These are phyloP conservation scores for Eulemur macaco DNA, from an alignment of 2,113 vertebrate genomes.

Conservation along the genomic window DNA sequence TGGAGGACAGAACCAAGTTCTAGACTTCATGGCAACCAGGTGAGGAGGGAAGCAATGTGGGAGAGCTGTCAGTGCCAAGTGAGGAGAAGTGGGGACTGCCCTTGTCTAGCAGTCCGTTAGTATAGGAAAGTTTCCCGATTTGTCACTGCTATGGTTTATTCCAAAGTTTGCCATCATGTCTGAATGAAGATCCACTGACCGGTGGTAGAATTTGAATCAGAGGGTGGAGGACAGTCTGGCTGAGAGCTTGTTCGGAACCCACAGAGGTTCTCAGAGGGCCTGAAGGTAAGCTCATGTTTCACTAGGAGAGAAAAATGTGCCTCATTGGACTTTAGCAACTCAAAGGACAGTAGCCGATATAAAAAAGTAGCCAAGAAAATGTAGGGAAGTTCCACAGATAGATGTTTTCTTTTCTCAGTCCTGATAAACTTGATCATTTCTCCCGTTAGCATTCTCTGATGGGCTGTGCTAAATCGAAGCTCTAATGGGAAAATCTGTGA, in stretches of 20 bases:
- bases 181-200: not conserved
- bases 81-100: not conserved
- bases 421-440: not conserved
- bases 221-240: not conserved
- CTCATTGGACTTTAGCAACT: not conserved
- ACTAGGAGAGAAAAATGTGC: not conserved
- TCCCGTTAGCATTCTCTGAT: not conserved
- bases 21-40: not conserved
- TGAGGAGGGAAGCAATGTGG: not conserved
- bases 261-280: not conserved
- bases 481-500: not conserved
- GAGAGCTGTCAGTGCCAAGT: not conserved
- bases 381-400: not conserved
- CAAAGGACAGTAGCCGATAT: not conserved
- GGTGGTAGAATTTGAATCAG: not conserved
- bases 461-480: not conserved
- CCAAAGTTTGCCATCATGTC: not conserved
- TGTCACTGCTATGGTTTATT: not conserved
- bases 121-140: not conserved
- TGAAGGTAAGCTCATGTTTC: not conserved
- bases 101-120: not conserved
- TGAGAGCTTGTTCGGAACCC: not conserved
- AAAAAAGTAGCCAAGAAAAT: not conserved
- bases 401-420: not conserved
- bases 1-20: not conserved